A percentile compares a stretch with the other conserved stretches of the same genome.
Evolutionary conservation across 2,888 invertebrate genomes (phyloP).

Genomic region (Stenolophus ochropezus): DNA sequence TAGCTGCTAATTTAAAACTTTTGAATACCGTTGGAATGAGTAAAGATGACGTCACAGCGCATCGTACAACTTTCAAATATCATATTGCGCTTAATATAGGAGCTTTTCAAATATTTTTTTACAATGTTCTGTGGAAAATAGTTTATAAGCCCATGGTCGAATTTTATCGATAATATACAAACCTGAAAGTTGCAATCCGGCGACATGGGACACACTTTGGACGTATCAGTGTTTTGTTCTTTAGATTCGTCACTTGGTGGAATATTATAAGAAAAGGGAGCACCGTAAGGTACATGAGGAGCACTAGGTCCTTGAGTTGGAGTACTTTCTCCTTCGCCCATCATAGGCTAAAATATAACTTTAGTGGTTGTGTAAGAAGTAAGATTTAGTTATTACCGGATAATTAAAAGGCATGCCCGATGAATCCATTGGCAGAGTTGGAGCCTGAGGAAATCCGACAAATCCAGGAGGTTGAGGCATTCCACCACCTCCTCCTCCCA

Average conservation of each 20-base stretch:
- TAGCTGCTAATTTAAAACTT: no score
- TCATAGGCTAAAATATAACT: slow-evolving; percentile 60
- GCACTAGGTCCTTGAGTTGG: slow-evolving; percentile 62
- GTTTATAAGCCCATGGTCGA: no score
- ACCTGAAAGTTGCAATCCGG: slow-evolving; percentile 85
- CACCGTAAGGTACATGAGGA: slow-evolving; percentile 69
- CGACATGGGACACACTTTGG: slow-evolving; percentile 74
- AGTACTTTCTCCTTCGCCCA: neutral
- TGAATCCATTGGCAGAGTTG: slow-evolving; percentile 78
- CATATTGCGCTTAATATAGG: neutral
- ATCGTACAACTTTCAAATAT: no score
- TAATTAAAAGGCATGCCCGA: slow-evolving; percentile 81
- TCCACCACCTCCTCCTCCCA: slow-evolving; percentile 74
- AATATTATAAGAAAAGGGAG: slow-evolving; percentile 80
- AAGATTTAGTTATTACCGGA: slow-evolving; percentile 72
- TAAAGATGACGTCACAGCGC: no score
- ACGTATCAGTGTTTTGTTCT: slow-evolving; percentile 78
- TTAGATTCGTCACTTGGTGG: slow-evolving; percentile 80
- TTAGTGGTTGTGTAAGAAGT: slow-evolving; percentile 61
- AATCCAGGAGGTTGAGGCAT: slow-evolving; percentile 87
- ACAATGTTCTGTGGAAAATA: no score
- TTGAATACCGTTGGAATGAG: no score
- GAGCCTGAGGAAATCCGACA: slow-evolving; percentile 86
- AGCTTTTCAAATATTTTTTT: no score
- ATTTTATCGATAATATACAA: no score